A percentile compares a stretch with the other conserved stretches of the same genome.
These are phyloP conservation scores for Sigmodon hispidus DNA, from an alignment of 2,113 vertebrate genomes.

Conservation along the genomic window DNA sequence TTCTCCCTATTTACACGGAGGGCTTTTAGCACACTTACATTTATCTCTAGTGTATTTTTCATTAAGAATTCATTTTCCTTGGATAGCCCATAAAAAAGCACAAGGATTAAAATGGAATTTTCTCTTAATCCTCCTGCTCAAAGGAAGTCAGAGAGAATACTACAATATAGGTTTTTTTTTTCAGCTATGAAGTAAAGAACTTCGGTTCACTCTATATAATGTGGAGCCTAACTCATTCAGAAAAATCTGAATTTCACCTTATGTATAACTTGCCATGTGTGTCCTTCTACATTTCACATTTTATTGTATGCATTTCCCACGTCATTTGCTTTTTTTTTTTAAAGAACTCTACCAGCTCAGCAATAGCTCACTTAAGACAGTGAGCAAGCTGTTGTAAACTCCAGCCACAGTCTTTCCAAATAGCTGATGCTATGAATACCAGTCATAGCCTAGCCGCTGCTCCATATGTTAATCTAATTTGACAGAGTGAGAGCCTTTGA, in stretches of 20 bases:
- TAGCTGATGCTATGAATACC: conserved; percentile 81
- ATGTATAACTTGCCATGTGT: background rate
- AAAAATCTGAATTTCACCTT: background rate
- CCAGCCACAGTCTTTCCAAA: conserved; percentile 75
- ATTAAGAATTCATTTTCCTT: conserved; percentile 37
- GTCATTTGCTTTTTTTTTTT: conserved; percentile 7
- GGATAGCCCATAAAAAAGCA: background rate
- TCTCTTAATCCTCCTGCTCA: conserved; percentile 13
- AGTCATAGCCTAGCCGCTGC: conserved; percentile 82
- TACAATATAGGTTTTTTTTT: background rate
- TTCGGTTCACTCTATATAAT: background rate
- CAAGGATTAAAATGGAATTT: conserved; percentile 15
- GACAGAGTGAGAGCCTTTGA: conserved; percentile 85
- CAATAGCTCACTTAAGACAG: conserved; percentile 66
- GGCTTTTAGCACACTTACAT: background rate
- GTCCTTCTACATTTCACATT: background rate
- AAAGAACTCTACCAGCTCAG: conserved; percentile 28
- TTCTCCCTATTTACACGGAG: background rate
- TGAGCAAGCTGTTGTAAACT: conserved; percentile 70
- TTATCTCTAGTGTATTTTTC: conserved; percentile 11
- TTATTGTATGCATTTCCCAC: conserved; percentile 43
- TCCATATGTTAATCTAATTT: conserved; percentile 83
- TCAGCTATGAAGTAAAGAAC: background rate
- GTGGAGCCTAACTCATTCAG: background rate
- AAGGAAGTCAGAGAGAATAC: background rate